A percentile compares a stretch with the other conserved stretches of the same genome.
Evolutionary conservation across 64 coral and sea anemone species (phyloP).

Genomic region (Montipora cactus): DNA sequence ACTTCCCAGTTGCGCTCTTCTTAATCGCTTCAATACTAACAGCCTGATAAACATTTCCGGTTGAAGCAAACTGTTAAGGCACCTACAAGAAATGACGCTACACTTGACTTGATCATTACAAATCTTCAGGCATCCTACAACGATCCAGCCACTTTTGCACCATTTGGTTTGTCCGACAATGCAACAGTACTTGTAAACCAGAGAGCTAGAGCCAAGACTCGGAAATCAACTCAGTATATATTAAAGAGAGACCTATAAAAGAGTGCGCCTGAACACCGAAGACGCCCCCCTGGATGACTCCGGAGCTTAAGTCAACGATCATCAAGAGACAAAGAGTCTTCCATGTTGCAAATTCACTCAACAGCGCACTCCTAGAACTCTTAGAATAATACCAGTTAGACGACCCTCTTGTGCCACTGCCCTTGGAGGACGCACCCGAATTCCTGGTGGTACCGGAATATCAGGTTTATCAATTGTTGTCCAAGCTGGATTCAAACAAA

Average conservation of each 20-base stretch:
- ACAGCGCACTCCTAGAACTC: not conserved
- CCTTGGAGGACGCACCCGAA: no score
- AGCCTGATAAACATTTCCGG: not conserved
- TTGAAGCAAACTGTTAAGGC: constrained; percentile 49
- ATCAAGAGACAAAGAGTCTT: no score
- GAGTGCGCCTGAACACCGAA: not conserved
- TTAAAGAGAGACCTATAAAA: not conserved
- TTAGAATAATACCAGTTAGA: no score
- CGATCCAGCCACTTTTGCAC: no score
- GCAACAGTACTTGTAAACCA: constrained; percentile 22
- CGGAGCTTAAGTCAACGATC: no score
- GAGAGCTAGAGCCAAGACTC: not conserved
- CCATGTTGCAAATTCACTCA: not conserved
- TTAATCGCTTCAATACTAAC: no score
- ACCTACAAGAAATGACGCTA: constrained; percentile 45
- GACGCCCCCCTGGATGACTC: no score
- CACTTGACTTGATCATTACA: constrained; percentile 36
- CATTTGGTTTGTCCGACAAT: no score
- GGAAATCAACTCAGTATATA: not conserved
- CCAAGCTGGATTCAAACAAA: no score
- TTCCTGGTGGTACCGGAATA: no score
- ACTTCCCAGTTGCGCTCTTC: not conserved
- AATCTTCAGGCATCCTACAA: constrained; percentile 34
- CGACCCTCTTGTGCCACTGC: no score
- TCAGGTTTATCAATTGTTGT: no score